Percentiles rank a stretch among this genome's conserved stretches.
These are phyloP conservation scores for Megathymus violae DNA, from an alignment of 1,140 invertebrate species.

Conservation along the genomic window DNA sequence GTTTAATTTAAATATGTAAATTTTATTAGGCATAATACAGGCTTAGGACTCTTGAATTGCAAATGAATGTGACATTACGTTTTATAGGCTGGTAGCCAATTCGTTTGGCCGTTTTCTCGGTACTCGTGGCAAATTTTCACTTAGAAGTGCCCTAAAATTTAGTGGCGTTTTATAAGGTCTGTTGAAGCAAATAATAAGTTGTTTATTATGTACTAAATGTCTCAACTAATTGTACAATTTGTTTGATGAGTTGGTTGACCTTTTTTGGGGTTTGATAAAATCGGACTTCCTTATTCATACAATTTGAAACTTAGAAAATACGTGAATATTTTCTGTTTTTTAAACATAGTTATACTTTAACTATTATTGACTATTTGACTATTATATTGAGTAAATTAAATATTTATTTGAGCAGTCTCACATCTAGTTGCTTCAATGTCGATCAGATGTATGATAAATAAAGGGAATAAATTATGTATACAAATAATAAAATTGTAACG, in stretches of 20 bases:
- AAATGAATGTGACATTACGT: slow-evolving; percentile 81
- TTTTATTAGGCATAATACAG: slow-evolving; percentile 82
- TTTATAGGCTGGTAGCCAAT: slow-evolving; percentile 80
- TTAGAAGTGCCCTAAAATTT: slow-evolving; percentile 62
- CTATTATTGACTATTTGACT: no score
- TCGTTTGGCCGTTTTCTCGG: slow-evolving; percentile 69
- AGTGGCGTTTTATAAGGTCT: slow-evolving; percentile 43
- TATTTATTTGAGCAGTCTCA: no score
- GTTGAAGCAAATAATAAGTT: slow-evolving; percentile 30
- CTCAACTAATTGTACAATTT: slow-evolving; percentile 2
- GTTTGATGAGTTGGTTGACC: neutral
- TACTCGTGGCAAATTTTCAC: slow-evolving; percentile 75
- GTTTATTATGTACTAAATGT: slow-evolving; percentile 18
- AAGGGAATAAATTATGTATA: no score
- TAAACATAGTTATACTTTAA: neutral
- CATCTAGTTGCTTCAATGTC: no score
- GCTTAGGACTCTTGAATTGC: slow-evolving; percentile 80
- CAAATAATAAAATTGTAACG: no score
- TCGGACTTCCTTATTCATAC: no score
- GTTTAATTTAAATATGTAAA: slow-evolving; percentile 83
- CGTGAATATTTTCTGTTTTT: no score
- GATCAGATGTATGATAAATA: no score
- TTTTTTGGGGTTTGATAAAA: no score
- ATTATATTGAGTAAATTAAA: no score
- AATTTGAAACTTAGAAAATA: no score